Percentiles rank a stretch among this genome's conserved stretches.
These are phyloP conservation scores for Xiphophorus birchmanni DNA, from an alignment of 2,797 vertebrate genomes.

Conservation along the genomic window DNA sequence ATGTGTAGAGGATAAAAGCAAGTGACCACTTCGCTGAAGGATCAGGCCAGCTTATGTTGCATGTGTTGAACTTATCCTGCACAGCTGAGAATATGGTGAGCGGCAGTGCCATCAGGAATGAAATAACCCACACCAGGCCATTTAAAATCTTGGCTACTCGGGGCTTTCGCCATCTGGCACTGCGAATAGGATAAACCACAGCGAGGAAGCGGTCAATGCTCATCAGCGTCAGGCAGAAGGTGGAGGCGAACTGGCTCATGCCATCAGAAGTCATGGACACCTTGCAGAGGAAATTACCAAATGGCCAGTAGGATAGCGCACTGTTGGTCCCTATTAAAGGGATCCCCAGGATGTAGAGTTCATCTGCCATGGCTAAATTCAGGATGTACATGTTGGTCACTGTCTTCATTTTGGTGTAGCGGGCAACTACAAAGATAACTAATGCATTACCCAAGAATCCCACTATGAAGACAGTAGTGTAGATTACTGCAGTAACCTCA, in stretches of 20 bases:
- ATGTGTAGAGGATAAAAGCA: conserved; percentile 91
- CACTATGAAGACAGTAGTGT: conserved; percentile 86
- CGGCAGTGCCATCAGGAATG: conserved; percentile 89
- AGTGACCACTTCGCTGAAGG: conserved; percentile 83
- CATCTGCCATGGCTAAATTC: conserved; percentile 91
- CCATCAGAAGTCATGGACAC: conserved; percentile 89
- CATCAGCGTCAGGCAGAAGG: conserved; percentile 95
- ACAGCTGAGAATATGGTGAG: conserved; percentile 88
- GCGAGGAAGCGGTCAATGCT: conserved; percentile 95
- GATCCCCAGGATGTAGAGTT: conserved; percentile 92
- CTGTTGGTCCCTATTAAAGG: conserved; percentile 93
- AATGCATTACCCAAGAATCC: conserved; percentile 91
- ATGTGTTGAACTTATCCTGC: conserved; percentile 85
- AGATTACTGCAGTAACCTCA: conserved; percentile 84
- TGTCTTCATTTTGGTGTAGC: conserved; percentile 93
- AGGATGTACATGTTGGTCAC: conserved; percentile 97
- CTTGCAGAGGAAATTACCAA: conserved; percentile 89
- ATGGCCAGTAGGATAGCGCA: conserved; percentile 91
- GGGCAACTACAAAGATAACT: conserved; percentile 91
- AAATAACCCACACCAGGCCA: conserved; percentile 85
- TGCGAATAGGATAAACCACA: conserved; percentile 91
- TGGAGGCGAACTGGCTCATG: conserved; percentile 95
- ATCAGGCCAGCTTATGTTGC: conserved; percentile 94
- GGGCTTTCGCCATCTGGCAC: conserved; percentile 88
- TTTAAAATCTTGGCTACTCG: conserved; percentile 88